Evolutionary conservation across 2,888 invertebrate genomes (phyloP).

Genomic region (Drosophila atroscutellata): DNA sequence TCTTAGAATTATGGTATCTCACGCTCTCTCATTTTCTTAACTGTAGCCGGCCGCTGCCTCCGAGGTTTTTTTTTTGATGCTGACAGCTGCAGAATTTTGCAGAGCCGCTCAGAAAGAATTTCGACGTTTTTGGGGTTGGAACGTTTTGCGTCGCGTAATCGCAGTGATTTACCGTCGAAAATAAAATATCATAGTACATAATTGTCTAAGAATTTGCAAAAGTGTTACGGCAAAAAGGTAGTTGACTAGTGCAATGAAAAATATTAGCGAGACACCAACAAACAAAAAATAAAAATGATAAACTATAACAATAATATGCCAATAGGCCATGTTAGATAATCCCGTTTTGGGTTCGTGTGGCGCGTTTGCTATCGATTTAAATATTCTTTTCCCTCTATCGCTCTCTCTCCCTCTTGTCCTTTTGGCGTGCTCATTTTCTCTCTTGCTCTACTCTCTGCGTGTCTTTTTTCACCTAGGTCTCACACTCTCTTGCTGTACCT

Average conservation of each 20-base stretch:
- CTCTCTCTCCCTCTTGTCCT: constrained; percentile 22
- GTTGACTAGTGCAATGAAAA: background rate
- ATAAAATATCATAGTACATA: constrained; percentile 20
- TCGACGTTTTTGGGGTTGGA: constrained; percentile 71
- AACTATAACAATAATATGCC: constrained; percentile 6
- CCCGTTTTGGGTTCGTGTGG: constrained; percentile 43
- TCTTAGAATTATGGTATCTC: constrained; percentile 15
- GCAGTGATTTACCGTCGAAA: constrained; percentile 38
- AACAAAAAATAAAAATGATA: background rate
- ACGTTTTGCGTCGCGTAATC: constrained; percentile 60
- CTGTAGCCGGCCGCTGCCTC: constrained; percentile 56
- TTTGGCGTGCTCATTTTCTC: constrained; percentile 41
- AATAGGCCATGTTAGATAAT: constrained; percentile 65
- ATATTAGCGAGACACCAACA: background rate
- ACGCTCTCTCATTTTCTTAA: constrained; percentile 1
- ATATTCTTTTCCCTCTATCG: constrained; percentile 45
- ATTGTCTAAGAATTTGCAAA: constrained; percentile 13
- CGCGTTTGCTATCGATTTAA: constrained; percentile 71
- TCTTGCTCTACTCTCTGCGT: constrained; percentile 19
- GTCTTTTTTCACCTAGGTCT: constrained; percentile 20
- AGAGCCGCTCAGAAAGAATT: constrained; percentile 60
- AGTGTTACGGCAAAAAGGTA: constrained; percentile 31
- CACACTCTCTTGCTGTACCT: constrained; percentile 29
- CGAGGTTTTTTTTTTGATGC: constrained; percentile 13
- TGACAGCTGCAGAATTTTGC: constrained; percentile 55